Evolutionary conservation across 2,888 invertebrate species (phyloP).

Genomic region (Ormyrus labotus): DNA sequence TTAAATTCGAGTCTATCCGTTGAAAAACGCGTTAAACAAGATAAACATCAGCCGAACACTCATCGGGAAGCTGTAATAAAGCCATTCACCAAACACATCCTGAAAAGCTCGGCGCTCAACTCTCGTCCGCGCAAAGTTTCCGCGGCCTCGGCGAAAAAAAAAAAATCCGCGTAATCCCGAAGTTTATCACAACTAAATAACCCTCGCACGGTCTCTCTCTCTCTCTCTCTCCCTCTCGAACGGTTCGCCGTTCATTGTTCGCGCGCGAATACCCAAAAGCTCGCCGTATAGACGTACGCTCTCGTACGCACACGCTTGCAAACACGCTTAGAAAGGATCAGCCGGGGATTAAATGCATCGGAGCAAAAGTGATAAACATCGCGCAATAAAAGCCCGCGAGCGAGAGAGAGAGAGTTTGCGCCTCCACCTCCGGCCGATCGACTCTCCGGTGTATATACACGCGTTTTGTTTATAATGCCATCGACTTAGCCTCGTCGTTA

Average conservation of each 20-base stretch:
- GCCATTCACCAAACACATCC: too few species aligned
- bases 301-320: not conserved
- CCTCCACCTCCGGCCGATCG: too few species aligned
- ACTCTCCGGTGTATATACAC: not conserved
- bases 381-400: constrained; percentile 27
- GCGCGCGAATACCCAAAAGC: not conserved
- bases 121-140: too few species aligned
- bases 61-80: too few species aligned
- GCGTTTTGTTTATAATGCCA: constrained; percentile 22
- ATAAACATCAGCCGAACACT: too few species aligned
- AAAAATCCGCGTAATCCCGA: constrained; percentile 1
- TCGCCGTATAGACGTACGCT: too few species aligned
- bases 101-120: too few species aligned
- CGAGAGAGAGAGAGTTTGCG: too few species aligned
- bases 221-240: not conserved
- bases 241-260: not conserved
- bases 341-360: constrained; percentile 35
- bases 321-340: constrained; percentile 22
- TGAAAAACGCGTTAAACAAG: too few species aligned
- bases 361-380: constrained; percentile 47
- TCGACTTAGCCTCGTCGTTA: constrained; percentile 32
- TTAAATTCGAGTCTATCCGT: too few species aligned
- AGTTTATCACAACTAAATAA: constrained; percentile 15
- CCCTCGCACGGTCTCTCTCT: not conserved
- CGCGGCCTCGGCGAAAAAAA: not conserved